phyloP scores from a whole-genome alignment of 1,140 invertebrate genomes.

The Atta cephalotes region DNA sequence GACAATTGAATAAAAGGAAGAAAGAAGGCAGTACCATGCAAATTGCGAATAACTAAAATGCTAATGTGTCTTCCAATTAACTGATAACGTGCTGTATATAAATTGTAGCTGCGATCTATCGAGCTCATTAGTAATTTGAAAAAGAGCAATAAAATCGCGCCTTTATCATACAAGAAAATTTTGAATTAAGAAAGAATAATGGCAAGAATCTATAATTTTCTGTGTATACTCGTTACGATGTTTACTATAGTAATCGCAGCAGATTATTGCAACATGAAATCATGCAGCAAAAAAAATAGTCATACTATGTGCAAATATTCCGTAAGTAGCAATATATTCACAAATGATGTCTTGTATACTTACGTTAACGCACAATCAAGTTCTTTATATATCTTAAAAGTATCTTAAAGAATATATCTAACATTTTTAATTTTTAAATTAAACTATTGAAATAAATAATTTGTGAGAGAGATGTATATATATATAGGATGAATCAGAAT shows the following conservation, averaged over 20 bases:
- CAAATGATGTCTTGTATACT: too few species aligned
- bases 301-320: constrained; percentile 40
- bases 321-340: constrained; percentile 34
- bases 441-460: too few species aligned
- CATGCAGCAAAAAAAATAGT: background rate
- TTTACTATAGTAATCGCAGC: background rate
- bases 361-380: too few species aligned
- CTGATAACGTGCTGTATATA: constrained; percentile 31
- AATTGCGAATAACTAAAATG: background rate
- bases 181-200: constrained; percentile 5
- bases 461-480: too few species aligned
- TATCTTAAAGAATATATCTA: too few species aligned
- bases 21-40: too few species aligned
- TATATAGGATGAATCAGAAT: too few species aligned
- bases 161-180: background rate
- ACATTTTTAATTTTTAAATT: too few species aligned
- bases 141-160: background rate
- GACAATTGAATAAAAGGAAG: too few species aligned
- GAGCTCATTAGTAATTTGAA: background rate
- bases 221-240: background rate
- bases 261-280: constrained; percentile 11
- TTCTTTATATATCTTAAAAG: too few species aligned
- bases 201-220: background rate
- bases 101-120: background rate
- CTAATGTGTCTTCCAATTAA: background rate